Evolutionary conservation across 2,113 vertebrate genomes (phyloP).

Genomic region (Thunnus thynnus): DNA sequence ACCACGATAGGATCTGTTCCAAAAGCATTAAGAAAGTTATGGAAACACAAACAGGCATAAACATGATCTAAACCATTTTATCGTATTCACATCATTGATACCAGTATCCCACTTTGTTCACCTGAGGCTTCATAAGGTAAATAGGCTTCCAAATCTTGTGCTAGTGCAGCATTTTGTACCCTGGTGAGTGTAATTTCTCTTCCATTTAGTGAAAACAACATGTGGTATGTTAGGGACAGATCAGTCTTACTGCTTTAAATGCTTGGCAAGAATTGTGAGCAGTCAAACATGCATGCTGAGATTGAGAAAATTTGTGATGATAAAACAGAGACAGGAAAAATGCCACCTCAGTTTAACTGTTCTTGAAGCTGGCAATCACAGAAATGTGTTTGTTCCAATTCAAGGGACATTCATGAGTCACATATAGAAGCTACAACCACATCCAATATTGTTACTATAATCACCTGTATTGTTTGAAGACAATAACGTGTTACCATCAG

Average conservation of each 20-base stretch:
- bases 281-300: background rate
- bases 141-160: background rate
- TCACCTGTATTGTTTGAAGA: background rate
- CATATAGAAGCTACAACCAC: background rate
- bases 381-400: constrained; percentile 6
- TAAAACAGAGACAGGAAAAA: constrained; percentile 4
- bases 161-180: background rate
- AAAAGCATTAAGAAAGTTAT: constrained; percentile 21
- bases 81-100: background rate
- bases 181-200: background rate
- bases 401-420: background rate
- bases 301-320: background rate
- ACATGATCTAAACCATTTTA: background rate
- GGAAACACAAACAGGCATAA: background rate
- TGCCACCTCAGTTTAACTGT: background rate
- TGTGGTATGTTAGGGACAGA: background rate
- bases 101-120: background rate
- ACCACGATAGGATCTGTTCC: constrained; percentile 78
- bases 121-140: background rate
- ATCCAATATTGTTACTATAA: background rate
- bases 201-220: background rate
- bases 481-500: background rate
- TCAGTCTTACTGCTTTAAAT: background rate
- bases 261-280: background rate
- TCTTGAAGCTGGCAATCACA: background rate